phyloP scores from a whole-genome alignment of 1,140 invertebrate genomes.

The Drosophila takahashii region DNA sequence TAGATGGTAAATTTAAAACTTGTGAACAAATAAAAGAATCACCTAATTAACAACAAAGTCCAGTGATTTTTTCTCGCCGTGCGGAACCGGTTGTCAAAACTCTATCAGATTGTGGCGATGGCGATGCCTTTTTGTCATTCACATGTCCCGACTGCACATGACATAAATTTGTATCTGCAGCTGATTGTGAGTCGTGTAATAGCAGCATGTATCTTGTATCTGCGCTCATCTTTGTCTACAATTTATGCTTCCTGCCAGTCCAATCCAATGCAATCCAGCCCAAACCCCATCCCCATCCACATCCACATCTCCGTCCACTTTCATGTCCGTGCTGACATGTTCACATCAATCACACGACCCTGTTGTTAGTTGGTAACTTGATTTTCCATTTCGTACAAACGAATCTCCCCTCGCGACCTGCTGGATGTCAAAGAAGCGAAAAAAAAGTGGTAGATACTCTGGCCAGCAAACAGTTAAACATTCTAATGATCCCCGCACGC shows the following conservation, averaged over 20 bases:
- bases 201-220: constrained; percentile 53
- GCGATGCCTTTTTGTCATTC: constrained; percentile 58
- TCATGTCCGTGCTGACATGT: constrained; percentile 61
- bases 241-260: constrained; percentile 71
- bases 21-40: no score
- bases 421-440: constrained; percentile 13
- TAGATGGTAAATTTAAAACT: no score
- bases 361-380: constrained; percentile 53
- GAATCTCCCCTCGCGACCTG: constrained; percentile 11
- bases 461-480: constrained; percentile 58
- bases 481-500: constrained; percentile 73
- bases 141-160: constrained; percentile 63
- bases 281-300: neutral
- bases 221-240: constrained; percentile 70
- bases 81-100: constrained; percentile 72
- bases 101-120: constrained; percentile 17
- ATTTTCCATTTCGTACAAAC: constrained; percentile 54
- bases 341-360: constrained; percentile 71
- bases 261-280: neutral
- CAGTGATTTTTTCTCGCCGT: neutral
- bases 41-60: neutral
- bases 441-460: constrained; percentile 17
- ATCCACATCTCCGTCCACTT: constrained; percentile 3
- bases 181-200: constrained; percentile 61
- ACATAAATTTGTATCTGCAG: constrained; percentile 77